These are phyloP conservation scores for Colossoma macropomum DNA, from an alignment of 2,113 vertebrate species.

Conservation along the genomic window DNA sequence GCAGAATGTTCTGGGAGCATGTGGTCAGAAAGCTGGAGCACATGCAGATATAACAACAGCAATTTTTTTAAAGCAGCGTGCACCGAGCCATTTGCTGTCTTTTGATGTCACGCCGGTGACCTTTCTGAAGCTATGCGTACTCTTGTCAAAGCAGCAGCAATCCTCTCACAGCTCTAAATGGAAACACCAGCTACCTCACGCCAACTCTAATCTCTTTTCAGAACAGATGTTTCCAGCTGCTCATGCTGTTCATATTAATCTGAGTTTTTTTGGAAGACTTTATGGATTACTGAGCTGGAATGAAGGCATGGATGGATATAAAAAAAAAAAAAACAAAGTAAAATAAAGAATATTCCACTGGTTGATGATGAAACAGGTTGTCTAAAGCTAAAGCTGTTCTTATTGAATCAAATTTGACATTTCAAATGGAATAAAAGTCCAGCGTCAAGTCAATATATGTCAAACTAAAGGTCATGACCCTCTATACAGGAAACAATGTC, in stretches of 20 bases:
- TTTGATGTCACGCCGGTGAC: conserved; percentile 3
- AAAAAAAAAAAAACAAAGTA: background rate
- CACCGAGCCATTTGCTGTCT: background rate
- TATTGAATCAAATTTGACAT: background rate
- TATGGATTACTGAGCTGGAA: background rate
- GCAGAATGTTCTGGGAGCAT: no score
- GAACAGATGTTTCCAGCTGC: background rate
- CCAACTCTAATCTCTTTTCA: background rate
- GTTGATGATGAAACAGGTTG: background rate
- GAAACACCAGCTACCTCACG: background rate
- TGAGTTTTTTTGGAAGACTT: background rate
- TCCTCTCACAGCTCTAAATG: background rate
- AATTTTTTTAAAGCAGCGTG: background rate
- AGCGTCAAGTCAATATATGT: background rate
- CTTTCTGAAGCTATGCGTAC: conserved; percentile 7
- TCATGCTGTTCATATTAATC: background rate
- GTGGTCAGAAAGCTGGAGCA: background rate
- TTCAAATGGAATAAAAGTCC: no score
- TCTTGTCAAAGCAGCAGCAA: background rate
- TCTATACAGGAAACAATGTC: no score
- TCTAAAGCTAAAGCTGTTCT: background rate
- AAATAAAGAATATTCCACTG: background rate
- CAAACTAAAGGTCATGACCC: background rate
- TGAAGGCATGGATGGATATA: background rate
- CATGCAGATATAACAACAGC: no score